Conservation (phyloP, 2,888 invertebrate genomes). For the Buathra laborator region DNA sequence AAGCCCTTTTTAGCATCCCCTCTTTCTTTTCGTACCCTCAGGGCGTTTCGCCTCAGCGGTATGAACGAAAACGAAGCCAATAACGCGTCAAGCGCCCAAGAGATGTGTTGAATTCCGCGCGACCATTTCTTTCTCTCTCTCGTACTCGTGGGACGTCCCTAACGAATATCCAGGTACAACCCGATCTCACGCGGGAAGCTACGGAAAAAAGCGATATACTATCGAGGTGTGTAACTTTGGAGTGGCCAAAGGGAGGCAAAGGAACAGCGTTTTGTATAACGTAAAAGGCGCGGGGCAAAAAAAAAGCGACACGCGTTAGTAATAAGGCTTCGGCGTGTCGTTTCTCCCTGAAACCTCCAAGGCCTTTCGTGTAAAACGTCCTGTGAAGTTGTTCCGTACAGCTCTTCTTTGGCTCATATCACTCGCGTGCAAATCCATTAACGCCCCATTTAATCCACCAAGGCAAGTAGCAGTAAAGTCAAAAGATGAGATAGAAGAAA, state of each 20-base stretch:
- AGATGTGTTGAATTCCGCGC: background rate
- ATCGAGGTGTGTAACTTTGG: background rate
- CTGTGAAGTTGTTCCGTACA: background rate
- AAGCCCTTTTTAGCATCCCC: conserved; percentile 19
- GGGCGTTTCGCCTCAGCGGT: background rate
- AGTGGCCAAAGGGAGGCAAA: background rate
- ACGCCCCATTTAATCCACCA: conserved; percentile 4
- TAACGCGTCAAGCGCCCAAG: conserved; percentile 25
- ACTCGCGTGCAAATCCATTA: conserved; percentile 1
- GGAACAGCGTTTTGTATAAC: conserved; percentile 16
- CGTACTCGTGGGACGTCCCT: background rate
- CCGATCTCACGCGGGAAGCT: background rate
- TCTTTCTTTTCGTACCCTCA: background rate
- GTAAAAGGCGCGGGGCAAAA: background rate
- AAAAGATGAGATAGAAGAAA: conserved; percentile 15
- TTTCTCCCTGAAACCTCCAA: conserved; percentile 4
- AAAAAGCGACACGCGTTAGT: background rate
- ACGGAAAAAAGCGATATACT: conserved; percentile 2
- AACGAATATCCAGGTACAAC: conserved; percentile 13
- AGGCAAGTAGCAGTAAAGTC: background rate
- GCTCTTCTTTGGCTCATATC: background rate
- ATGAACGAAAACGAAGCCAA: conserved; percentile 34
- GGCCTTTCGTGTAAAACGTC: background rate
- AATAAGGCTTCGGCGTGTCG: conserved; percentile 25
- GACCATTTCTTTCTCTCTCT: background rate